Evolutionary conservation across 2,113 vertebrate species (phyloP).

Genomic region (Dicentrarchus labrax): DNA sequence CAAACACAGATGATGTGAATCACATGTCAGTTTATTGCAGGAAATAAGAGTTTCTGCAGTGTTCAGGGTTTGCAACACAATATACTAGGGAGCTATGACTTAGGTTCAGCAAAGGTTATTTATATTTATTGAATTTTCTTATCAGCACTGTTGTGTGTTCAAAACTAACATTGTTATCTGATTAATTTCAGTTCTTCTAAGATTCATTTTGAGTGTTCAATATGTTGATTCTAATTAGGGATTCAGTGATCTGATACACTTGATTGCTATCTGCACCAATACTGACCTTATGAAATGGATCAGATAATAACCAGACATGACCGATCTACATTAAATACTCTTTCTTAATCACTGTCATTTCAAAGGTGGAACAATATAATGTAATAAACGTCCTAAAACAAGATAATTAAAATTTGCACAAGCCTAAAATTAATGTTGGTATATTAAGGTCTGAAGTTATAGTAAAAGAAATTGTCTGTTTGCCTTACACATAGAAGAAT

Average conservation of each 20-base stretch:
- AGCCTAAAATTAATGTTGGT: background rate
- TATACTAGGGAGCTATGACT: background rate
- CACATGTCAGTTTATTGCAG: constrained; percentile 68
- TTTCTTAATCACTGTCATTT: background rate
- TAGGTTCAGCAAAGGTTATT: background rate
- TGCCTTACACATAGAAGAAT: background rate
- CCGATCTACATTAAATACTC: background rate
- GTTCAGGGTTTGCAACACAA: constrained; percentile 1
- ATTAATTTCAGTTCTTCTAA: background rate
- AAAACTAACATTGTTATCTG: background rate
- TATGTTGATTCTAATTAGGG: constrained; percentile 4
- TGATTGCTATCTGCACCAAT: background rate
- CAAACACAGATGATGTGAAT: constrained; percentile 76
- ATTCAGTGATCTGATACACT: background rate
- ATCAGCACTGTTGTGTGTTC: background rate
- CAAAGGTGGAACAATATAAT: background rate
- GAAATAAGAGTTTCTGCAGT: constrained; percentile 44
- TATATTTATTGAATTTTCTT: constrained; percentile 1
- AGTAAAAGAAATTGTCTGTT: background rate
- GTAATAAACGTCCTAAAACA: background rate
- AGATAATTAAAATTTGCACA: background rate
- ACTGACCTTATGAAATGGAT: background rate
- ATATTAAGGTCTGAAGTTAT: background rate
- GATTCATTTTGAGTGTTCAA: constrained; percentile 4
- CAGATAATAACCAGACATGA: background rate